Base-by-base conservation (phyloP, 2,888 invertebrate genomes). In the Eristalinus aeneus region DNA sequence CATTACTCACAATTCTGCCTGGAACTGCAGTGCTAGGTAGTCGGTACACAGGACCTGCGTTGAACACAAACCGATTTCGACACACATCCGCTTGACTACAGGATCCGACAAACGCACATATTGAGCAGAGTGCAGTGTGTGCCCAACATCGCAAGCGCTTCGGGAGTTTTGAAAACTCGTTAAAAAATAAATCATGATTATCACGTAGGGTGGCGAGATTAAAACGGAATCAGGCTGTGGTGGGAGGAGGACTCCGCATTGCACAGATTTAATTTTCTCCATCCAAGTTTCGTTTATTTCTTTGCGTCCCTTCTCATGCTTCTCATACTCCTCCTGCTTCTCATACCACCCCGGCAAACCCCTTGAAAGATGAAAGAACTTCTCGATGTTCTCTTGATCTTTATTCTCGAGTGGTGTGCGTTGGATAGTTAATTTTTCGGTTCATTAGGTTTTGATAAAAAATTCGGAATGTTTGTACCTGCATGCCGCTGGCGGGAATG, bases 121-220 rank as follows among this genome's bases (percentile, higher is more conserved):
- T 46, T 16, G 16, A 8, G n/a, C 4, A n/a, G 39, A 39, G 31
- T 67, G 53, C 54, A 54, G 64, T 83, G 36, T 12, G 53, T 23
- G 6, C 16, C 46, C 53, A 20, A 27, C 27, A 27, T 27, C 27
- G 27, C 27, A 3, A 60, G 83, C 54, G 36, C 64, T 69, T 39
- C 64, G 68, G 68, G 23, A 39, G 11, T 71, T 71, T 71, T 34
- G 22, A 68, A 83, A 83, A 74, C 83, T 83, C 63, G 74, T 83
- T 83, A 83, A 78, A 79, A 79, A 69, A 78, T 46, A 46, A 46
- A 46, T 73, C 76, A 81, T 76, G 61, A 76, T 34, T 46, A 77
- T 54, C 54, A 65, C 54, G 65, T n/a, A 34, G 61, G 56, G 27
- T 27, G n/a, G 9, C 9, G 20, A 61, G 53, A 67, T 53, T 75